Evolutionary conservation across 2,113 vertebrate species (phyloP).

Genomic region (Pseudorasbora parva): DNA sequence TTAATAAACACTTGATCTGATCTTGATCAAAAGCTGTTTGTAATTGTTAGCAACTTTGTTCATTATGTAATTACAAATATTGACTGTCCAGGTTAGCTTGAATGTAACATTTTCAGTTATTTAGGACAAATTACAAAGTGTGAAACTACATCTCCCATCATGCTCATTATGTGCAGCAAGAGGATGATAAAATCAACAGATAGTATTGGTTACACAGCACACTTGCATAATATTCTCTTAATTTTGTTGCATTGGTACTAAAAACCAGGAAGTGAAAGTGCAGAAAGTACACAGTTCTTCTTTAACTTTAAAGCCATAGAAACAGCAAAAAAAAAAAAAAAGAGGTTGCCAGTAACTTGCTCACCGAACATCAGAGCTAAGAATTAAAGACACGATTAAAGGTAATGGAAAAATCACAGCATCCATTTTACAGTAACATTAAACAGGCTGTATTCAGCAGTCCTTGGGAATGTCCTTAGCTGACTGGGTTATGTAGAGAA

Average conservation of each 20-base stretch:
- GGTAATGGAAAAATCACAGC: background rate
- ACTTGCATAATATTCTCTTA: background rate
- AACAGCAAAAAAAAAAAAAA: background rate
- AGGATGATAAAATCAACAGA: background rate
- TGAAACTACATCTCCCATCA: background rate
- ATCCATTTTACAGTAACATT: background rate
- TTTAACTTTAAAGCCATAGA: background rate
- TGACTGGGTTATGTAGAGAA: background rate
- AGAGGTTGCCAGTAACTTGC: background rate
- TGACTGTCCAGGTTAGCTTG: background rate
- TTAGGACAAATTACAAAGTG: background rate
- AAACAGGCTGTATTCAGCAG: background rate
- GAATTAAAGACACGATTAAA: background rate
- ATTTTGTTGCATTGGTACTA: background rate
- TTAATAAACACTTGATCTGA: background rate
- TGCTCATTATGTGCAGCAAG: background rate
- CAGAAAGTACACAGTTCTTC: slow-evolving; percentile 1
- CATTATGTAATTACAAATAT: background rate
- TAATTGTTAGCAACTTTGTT: background rate
- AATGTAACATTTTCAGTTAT: background rate
- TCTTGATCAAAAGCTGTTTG: background rate
- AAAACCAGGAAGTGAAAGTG: background rate
- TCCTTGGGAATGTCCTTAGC: background rate
- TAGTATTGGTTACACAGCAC: background rate
- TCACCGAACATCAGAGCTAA: background rate